Conservation (phyloP, 1,140 invertebrate species). For the Hermetia illucens region DNA sequence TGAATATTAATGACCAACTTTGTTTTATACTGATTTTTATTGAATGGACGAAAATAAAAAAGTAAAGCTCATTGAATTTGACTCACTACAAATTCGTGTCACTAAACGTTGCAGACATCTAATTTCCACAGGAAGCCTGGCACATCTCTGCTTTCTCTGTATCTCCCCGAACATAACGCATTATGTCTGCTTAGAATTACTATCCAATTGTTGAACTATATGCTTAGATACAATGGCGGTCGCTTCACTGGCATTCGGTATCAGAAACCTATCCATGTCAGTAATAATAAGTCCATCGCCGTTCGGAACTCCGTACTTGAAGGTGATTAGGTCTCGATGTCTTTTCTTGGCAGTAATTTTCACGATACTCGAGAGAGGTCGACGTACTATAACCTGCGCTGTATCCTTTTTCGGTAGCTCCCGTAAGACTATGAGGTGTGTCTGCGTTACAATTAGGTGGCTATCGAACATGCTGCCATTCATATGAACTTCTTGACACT, state of each 20-base stretch:
- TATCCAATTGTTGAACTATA: conserved; percentile 36
- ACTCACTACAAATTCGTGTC: too few relatives aligned
- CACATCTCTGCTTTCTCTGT: too few relatives aligned
- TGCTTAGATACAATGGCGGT: conserved; percentile 45
- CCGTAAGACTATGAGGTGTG: conserved; percentile 74
- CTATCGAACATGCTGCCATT: conserved; percentile 78
- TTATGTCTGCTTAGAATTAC: too few relatives aligned
- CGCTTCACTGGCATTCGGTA: conserved; percentile 80
- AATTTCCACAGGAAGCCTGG: too few relatives aligned
- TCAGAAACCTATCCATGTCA: conserved; percentile 84
- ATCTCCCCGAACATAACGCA: too few relatives aligned
- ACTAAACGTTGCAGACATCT: too few relatives aligned
- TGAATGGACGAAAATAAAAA: not conserved
- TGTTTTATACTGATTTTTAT: too few relatives aligned
- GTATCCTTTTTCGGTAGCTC: conserved; percentile 60
- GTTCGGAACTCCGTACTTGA: conserved; percentile 45
- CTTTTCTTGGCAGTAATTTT: conserved; percentile 93
- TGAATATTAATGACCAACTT: too few relatives aligned
- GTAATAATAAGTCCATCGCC: conserved; percentile 32
- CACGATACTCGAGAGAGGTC: conserved; percentile 77
- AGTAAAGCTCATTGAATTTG: too few relatives aligned
- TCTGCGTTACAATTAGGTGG: conserved; percentile 75
- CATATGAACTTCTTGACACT: conserved; percentile 80
- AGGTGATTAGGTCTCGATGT: conserved; percentile 88
- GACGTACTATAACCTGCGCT: conserved; percentile 69